These are phyloP conservation scores for Callyntrura guangdongensis DNA, from an alignment of 2,888 invertebrate species.

Conservation along the genomic window DNA sequence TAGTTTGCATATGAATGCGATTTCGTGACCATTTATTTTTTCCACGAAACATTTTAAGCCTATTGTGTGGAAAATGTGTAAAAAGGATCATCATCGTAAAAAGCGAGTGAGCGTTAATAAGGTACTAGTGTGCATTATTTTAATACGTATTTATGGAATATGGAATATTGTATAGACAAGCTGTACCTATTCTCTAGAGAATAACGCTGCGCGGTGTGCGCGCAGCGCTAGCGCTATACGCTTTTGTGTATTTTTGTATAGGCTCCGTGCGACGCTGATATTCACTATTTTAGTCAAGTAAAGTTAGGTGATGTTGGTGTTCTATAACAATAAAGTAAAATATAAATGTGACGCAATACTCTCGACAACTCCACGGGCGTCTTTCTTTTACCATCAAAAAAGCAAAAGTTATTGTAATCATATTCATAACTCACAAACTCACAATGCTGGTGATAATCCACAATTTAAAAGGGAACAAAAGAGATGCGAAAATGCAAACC, in stretches of 20 bases:
- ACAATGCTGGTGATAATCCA: conserved; percentile 6
- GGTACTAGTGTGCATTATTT: not conserved
- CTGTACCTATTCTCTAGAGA: no score
- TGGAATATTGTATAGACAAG: no score
- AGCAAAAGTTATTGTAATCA: conserved; percentile 44
- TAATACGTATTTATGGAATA: not conserved
- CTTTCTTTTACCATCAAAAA: conserved; percentile 22
- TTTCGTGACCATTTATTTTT: conserved; percentile 40
- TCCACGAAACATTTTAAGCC: not conserved
- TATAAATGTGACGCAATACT: conserved; percentile 53
- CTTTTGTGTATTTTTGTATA: not conserved
- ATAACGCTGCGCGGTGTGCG: no score
- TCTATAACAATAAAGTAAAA: conserved; percentile 20
- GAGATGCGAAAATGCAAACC: not conserved
- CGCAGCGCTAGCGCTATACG: no score
- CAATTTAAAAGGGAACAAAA: not conserved
- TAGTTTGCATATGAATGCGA: conserved; percentile 36
- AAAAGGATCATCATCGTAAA: not conserved
- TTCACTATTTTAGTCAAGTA: not conserved
- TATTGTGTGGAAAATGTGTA: conserved; percentile 42
- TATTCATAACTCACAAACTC: conserved; percentile 45
- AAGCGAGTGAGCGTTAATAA: conserved; percentile 17
- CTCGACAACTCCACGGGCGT: conserved; percentile 43
- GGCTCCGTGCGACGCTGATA: not conserved
- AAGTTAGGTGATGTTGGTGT: not conserved